A percentile compares a stretch with the other conserved stretches of the same genome.
These are phyloP conservation scores for Echinometra lucunter DNA, from an alignment of 53 echinoderm and acorn worm genomes.

Conservation along the genomic window DNA sequence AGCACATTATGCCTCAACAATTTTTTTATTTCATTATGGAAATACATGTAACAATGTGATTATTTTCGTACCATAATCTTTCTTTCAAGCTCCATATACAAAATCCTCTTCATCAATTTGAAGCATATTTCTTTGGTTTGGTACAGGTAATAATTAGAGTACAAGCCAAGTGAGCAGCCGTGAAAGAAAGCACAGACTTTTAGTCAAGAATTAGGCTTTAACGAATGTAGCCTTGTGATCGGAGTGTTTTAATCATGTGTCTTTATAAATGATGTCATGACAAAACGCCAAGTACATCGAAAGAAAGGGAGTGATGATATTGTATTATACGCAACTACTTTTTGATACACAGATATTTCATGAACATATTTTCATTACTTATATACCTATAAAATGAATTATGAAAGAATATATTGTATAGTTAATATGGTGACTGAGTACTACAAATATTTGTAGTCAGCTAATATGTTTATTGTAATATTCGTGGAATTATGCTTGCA, in stretches of 20 bases:
- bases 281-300: background rate
- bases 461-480: conserved; percentile 8
- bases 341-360: conserved; percentile 65
- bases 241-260: background rate
- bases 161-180: background rate
- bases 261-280: background rate
- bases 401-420: conserved; percentile 59
- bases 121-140: background rate
- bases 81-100: background rate
- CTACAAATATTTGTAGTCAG: background rate
- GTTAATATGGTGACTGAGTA: conserved; percentile 37
- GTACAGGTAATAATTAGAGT: no score
- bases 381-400: conserved; percentile 57
- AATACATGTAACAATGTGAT: conserved; percentile 11
- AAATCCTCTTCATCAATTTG: background rate
- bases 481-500: conserved; percentile 2
- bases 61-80: conserved; percentile 25
- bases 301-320: conserved; percentile 1
- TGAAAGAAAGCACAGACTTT: background rate
- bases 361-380: conserved; percentile 67
- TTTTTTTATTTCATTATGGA: background rate
- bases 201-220: background rate
- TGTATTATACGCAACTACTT: conserved; percentile 68
- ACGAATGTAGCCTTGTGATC: background rate
- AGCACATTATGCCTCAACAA: conserved; percentile 26